Evolutionary conservation across 2,888 invertebrate species (phyloP), one percentile per base, ranked within the genome.

Genomic region (Gordius sp.): DNA sequence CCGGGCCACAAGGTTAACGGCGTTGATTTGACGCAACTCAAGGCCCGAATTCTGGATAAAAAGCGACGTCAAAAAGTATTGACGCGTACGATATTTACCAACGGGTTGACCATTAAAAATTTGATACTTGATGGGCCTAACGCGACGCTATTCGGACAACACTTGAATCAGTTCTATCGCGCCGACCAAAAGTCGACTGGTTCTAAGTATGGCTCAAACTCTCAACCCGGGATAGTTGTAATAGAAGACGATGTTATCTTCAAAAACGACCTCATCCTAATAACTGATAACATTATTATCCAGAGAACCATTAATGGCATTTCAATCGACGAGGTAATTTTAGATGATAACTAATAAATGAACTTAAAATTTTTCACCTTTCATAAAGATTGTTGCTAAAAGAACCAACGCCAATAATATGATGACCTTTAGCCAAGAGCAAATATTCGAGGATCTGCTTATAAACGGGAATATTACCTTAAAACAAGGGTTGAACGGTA

Each of bases 231-330:
- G n/a, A n/a, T n/a, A n/a, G n/a, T n/a, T n/a, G 20, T 20, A 4
- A 47, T 47, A 13, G 16, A 47, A 13, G 47, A 47, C n/a, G 47
- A 47, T 23, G 47, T 47, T 4, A 47, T 20, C 4, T 47, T 47
- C 47, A 23, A 47, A 20, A 20, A 47, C 13, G 47, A 47, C 4
- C 16, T 47, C 4, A 23, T 18, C 4, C 20, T 8, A 18, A 20
- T 47, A 8, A 20, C 16, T 4, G 20, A 47, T 18, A 4, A 20
- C 47, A 23, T 47, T 4, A 4, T 18, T n/a, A 47, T 47, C 20
- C 16, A 47, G 47, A 23, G 20, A 18, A 47, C 47, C 23, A 4
- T 47, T 4, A 47, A 47, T 20, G 47, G 47, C 8, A 47, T 47
- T 20, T 4, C 13, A 4, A 18, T 47, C 20, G 20, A 8, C 20